phyloP scores from a whole-genome alignment of 92 coral and sea anemone species.

The Phenganax marumi region DNA sequence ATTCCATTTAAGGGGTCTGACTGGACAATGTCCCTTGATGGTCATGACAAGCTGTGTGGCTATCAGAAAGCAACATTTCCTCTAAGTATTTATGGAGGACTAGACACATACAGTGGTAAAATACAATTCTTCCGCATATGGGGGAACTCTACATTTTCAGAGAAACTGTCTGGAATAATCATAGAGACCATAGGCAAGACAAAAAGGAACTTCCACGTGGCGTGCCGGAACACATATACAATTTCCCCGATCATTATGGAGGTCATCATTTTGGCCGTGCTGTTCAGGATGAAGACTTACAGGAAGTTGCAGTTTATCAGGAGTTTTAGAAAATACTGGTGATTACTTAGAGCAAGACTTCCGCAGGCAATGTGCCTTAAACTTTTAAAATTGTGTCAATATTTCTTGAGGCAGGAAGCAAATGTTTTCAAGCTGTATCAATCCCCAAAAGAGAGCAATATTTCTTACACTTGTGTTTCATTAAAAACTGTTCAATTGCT shows the following conservation, averaged over 20 bases:
- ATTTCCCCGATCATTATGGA: slow-evolving; percentile 1
- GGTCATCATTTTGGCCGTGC: background rate
- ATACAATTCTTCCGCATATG: slow-evolving; percentile 50
- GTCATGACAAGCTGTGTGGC: slow-evolving; percentile 59
- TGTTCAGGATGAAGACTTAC: background rate
- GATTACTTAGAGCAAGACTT: slow-evolving; percentile 1
- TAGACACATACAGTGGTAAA: slow-evolving; percentile 59
- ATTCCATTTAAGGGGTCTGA: slow-evolving; percentile 41
- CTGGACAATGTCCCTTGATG: slow-evolving; percentile 57
- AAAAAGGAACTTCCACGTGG: slow-evolving; percentile 18
- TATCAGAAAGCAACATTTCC: slow-evolving; percentile 65
- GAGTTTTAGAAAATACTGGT: background rate
- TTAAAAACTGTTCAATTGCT: too few relatives aligned
- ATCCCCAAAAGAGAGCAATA: too few relatives aligned
- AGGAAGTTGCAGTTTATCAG: slow-evolving; percentile 11
- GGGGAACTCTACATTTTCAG: slow-evolving; percentile 22
- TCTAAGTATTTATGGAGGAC: slow-evolving; percentile 60
- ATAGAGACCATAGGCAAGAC: background rate
- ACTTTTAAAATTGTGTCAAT: too few relatives aligned
- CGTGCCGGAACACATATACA: slow-evolving; percentile 19
- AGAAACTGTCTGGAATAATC: slow-evolving; percentile 20
- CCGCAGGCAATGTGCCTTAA: background rate
- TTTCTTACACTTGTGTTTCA: too few relatives aligned
- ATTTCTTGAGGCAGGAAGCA: too few relatives aligned
- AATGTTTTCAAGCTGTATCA: too few relatives aligned